These are phyloP conservation scores for Girardinichthys multiradiatus DNA, from an alignment of 2,113 vertebrate species.

Conservation along the genomic window DNA sequence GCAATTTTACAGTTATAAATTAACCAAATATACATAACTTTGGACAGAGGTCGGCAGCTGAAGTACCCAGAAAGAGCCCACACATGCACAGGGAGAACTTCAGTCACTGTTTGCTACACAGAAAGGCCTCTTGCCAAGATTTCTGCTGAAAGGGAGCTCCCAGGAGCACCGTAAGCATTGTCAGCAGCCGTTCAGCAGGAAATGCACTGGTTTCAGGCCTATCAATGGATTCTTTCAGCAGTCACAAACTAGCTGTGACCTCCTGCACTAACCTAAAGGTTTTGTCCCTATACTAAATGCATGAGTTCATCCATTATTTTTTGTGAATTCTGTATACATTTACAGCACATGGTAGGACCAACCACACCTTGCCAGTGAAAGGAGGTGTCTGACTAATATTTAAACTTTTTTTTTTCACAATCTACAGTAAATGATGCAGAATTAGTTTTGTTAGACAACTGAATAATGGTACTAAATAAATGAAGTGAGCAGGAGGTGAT, in stretches of 20 bases:
- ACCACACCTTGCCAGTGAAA: neutral
- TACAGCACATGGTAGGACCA: neutral
- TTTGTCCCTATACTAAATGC: neutral
- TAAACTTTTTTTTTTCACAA: neutral
- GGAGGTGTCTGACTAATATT: neutral
- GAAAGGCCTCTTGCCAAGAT: conserved; percentile 5
- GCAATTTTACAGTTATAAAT: neutral
- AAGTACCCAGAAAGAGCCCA: neutral
- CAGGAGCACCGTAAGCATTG: conserved; percentile 62
- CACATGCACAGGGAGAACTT: neutral
- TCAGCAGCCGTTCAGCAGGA: conserved; percentile 72
- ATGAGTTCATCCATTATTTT: neutral
- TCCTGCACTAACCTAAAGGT: conserved; percentile 12
- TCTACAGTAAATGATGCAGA: neutral
- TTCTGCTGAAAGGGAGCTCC: conserved; percentile 67
- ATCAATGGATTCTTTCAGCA: conserved; percentile 73
- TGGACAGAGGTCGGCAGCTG: neutral
- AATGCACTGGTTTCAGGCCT: conserved; percentile 72
- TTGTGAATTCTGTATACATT: neutral
- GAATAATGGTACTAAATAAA: neutral
- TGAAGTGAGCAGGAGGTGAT: conserved; percentile 5
- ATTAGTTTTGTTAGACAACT: neutral
- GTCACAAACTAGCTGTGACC: conserved; percentile 54
- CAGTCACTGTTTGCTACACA: neutral
- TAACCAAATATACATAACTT: neutral